Base-by-base conservation (phyloP, 1,140 invertebrate genomes). In the Plectrocnemia conspersa region DNA sequence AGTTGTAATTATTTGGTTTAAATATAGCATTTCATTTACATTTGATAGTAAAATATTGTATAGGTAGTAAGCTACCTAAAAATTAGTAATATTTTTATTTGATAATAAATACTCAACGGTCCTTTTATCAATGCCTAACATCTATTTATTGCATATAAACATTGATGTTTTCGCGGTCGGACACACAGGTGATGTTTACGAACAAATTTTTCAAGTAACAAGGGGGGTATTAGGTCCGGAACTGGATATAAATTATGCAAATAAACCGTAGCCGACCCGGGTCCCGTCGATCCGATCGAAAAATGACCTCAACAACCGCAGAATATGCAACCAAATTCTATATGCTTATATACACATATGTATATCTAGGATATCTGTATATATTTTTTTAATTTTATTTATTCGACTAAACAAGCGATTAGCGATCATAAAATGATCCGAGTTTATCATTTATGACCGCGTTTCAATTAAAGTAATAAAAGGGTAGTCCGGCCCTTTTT, bases 391-490 rank as follows among this genome's bases (percentile, higher is more conserved):
- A 13, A 9, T 29, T 29, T 29, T 29, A 40, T 48, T 48, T 35
- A 15, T 47, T 52, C 13, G 38, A 33, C 49, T 59, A 59, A 59
- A 56, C 58, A 59, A 52, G 42, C 58, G 58, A 60, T 60, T 60
- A 60, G 50, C 35, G 49, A 54, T 60, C 58, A 45, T 60, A 60
- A 60, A 60, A 56, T 60, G 58, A 60, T 60, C 45, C 50, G 36
- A 54, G 24, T 59, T 60, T 60, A 60, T 60, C 58, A 60, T 60
- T 60, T 60, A 60, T 56, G 50, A 44, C 49, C 44, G 58, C 50
- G 44, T 52, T 56, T 60, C 58, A 60, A 60, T 60, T 60, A 60
- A 49, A 53, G 47, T 60, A 56, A 60, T 60, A 44, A 42, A 44
- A 44, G 58, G 58, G 53, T 60, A 42, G 58, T 25, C 23, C 16